Base-by-base conservation (phyloP, 2,113 vertebrate species). In the Orycteropus afer region DNA sequence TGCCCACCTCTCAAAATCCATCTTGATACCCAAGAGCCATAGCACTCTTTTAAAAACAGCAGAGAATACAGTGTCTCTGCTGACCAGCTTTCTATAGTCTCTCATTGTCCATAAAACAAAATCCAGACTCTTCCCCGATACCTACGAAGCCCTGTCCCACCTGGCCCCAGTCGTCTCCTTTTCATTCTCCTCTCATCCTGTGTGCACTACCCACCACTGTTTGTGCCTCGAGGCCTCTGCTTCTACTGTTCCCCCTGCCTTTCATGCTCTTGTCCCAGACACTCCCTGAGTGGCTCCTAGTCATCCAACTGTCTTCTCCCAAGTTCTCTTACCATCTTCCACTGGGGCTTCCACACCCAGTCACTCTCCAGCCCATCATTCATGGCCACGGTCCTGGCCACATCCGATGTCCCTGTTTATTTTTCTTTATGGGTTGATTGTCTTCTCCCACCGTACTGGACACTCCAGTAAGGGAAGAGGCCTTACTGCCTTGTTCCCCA, bases 281-380 rank as follows among this genome's bases (percentile, higher is more conserved):
- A 27, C 10, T 59, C 45, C 3, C 25, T 2, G 6, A 20, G 40
- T 0, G 0, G n/a, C 47, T 69, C 12, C 45, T 73, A 13, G 1
- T 20, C 59, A 23, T 10, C 23, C 40, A 45, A 45, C 18, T 42
- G 37, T 40, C 37, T 23, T 71, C 37, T 40, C 37, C 40, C 10
- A 14, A 32, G 29, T 79, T 55, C 45, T 59, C 63, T 32, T 47
- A 27, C 73, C 27, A 23, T 13, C 57, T 37, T 42, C 34, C 29
- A 7, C 15, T 22, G 53, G 40, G n/a, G 20, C 29, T 32, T 27
- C 23, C 14, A 45, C 25, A 51, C 42, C 27, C 10, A 3, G 25
- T 45, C 78, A 23, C 34, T 40, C 25, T n/a, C 71, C 4, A 51
- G 59, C 17, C 34, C 2, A 0, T 45, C 80, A 18, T 25, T 45